Evolutionary conservation across 2,797 vertebrate genomes (phyloP).

Genomic region (Manis crassicaudata): DNA sequence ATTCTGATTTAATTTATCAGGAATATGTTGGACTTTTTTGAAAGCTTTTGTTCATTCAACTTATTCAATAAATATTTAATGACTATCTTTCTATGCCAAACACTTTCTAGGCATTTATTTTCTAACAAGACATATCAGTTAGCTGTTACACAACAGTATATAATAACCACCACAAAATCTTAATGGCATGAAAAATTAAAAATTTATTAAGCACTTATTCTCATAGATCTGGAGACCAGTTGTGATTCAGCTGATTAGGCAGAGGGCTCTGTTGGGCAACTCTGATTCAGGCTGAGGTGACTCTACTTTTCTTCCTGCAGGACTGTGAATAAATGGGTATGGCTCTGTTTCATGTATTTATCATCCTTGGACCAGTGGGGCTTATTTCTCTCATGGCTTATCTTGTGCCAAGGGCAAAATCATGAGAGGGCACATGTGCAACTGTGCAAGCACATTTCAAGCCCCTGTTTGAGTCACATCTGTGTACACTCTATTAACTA

Average conservation of each 20-base stretch:
- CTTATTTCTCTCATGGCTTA: constrained; percentile 18
- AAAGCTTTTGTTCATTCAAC: background rate
- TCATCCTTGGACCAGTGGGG: background rate
- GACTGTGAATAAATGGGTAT: background rate
- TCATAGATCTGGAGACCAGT: background rate
- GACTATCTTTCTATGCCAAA: background rate
- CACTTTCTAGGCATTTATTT: constrained; percentile 31
- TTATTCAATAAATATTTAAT: constrained; percentile 28
- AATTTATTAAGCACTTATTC: background rate
- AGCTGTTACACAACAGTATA: background rate
- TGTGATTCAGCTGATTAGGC: background rate
- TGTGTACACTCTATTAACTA: background rate
- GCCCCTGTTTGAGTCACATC: background rate
- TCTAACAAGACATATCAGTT: background rate
- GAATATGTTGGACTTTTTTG: background rate
- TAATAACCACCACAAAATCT: background rate
- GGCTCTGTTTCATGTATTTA: background rate
- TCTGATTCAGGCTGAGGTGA: background rate
- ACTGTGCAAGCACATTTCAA: background rate
- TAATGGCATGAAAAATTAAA: constrained; percentile 22
- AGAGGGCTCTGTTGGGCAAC: background rate
- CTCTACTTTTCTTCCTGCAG: background rate
- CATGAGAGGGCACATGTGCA: background rate
- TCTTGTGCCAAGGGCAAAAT: constrained; percentile 5
- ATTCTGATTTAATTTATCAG: constrained; percentile 40